Evolutionary conservation across 2,888 invertebrate species (phyloP), one percentile per base, ranked within the genome.

Genomic region (Disparrhopalites patrizii): DNA sequence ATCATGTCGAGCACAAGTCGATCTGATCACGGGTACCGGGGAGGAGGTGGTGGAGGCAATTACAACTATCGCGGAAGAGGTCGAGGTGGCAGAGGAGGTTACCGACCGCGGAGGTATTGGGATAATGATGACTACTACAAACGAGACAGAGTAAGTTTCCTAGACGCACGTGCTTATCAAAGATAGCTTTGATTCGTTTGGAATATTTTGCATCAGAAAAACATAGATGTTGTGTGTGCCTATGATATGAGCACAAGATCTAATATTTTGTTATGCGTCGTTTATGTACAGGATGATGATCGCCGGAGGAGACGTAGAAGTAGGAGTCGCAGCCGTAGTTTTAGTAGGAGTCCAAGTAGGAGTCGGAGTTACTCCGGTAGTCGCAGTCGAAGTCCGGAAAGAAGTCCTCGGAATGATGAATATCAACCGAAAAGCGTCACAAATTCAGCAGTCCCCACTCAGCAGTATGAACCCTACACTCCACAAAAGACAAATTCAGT

Each of bases 101-200:
- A 65, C 50, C 62, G 67, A 36, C 71, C 70, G 0, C 52, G 73
- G 38, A 51, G 75, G 52, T 75, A 75, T 54, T 75, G 75, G 75
- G 75, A 75, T 43, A 73, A 68, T 65, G 75, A 75, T 63, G 73
- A 75, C 18, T 73, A 69, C 51, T 65, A 72, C 43, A 70, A 67
- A 23, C 38, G 65, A 58, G 70, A 70, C 10, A 54, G 70, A 68
- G 74, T 70, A 68, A 65, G 58, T 55, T 56, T 31, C 15, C 18
- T n/a, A n/a, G n/a, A n/a, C n/a, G n/a, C n/a, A n/a, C n/a, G n/a
- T n/a, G n/a, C n/a, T n/a, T n/a, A n/a, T n/a, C n/a, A n/a, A n/a
- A n/a, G n/a, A n/a, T n/a, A n/a, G n/a, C n/a, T n/a, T n/a, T n/a
- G n/a, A n/a, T n/a, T n/a, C n/a, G n/a, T n/a, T n/a, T n/a, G n/a